phyloP scores from a whole-genome alignment of 2,113 vertebrate genomes.

The Caranx melampygus region DNA sequence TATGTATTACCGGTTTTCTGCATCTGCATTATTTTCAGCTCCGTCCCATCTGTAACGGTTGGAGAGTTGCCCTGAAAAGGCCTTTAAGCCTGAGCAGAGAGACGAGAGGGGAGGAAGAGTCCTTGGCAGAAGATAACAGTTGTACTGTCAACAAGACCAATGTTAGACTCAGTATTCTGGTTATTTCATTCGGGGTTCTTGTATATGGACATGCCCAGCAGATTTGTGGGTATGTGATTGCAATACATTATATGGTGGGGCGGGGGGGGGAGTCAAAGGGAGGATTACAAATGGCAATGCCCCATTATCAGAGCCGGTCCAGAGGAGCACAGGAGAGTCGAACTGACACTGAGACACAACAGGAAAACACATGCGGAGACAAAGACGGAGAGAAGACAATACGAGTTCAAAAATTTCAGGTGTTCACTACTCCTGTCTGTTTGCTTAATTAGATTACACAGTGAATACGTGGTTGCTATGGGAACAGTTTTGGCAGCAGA shows the following conservation, averaged over 20 bases:
- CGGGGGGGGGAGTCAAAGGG: conserved; percentile 54
- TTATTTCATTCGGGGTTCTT: conserved; percentile 48
- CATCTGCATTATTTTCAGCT: conserved; percentile 44
- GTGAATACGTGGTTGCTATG: conserved; percentile 61
- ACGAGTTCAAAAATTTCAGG: conserved; percentile 47
- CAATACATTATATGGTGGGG: conserved; percentile 57
- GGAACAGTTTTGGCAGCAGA: conserved; percentile 55
- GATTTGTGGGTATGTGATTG: conserved; percentile 68
- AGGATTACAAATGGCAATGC: conserved; percentile 63
- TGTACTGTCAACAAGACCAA: conserved; percentile 56
- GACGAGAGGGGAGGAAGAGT: conserved; percentile 46
- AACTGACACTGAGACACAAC: conserved; percentile 45
- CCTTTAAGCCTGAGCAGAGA: conserved; percentile 36
- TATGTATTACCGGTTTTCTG: conserved; percentile 24
- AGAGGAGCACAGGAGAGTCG: conserved; percentile 61
- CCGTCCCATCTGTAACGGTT: conserved; percentile 38
- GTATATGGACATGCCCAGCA: conserved; percentile 57
- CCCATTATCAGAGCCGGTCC: conserved; percentile 67
- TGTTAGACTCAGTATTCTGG: conserved; percentile 52
- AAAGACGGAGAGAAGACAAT: conserved; percentile 22
- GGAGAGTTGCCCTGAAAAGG: conserved; percentile 47
- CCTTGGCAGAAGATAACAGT: conserved; percentile 53
- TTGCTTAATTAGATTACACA: conserved; percentile 51
- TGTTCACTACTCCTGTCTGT: conserved; percentile 42
- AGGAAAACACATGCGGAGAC: conserved; percentile 21